Evolutionary conservation across 2,888 invertebrate genomes (phyloP).

Genomic region (Bruchidius siliquastri): DNA sequence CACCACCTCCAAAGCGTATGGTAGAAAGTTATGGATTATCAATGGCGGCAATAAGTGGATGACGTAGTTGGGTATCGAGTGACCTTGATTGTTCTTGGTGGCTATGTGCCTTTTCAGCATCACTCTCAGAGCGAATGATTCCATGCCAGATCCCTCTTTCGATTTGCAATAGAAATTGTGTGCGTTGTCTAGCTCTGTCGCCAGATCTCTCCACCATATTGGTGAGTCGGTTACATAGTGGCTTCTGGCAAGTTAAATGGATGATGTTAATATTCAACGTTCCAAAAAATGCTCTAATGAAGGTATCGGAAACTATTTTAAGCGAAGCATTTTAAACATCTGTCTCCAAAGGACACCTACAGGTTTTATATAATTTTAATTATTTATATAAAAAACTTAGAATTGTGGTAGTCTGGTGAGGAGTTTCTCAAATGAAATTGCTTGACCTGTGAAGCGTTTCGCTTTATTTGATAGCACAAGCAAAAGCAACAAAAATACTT

Average conservation of each 20-base stretch:
- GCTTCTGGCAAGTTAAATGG: slow-evolving; percentile 49
- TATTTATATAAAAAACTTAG: no score
- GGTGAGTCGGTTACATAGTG: slow-evolving; percentile 67
- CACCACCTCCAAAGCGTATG: slow-evolving; percentile 63
- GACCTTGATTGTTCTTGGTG: slow-evolving; percentile 31
- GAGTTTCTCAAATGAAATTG: neutral
- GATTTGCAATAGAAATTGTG: slow-evolving; percentile 66
- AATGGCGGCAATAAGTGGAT: slow-evolving; percentile 70
- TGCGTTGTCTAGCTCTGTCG: slow-evolving; percentile 60
- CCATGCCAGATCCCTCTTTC: slow-evolving; percentile 55
- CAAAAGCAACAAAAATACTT: slow-evolving; percentile 39
- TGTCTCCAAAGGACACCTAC: no score
- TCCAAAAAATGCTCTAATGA: no score
- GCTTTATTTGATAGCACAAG: no score
- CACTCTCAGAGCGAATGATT: slow-evolving; percentile 65
- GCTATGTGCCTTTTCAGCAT: slow-evolving; percentile 37
- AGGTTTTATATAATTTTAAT: no score
- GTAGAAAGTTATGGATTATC: slow-evolving; percentile 70
- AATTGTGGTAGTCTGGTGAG: no score
- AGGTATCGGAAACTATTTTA: no score
- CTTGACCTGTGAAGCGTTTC: no score
- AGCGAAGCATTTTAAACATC: no score
- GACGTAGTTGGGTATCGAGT: slow-evolving; percentile 65
- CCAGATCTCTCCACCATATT: slow-evolving; percentile 78
- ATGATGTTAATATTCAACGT: no score